Base-by-base conservation (phyloP, 1,140 invertebrate species). In the Paralvinella palmiformis region DNA sequence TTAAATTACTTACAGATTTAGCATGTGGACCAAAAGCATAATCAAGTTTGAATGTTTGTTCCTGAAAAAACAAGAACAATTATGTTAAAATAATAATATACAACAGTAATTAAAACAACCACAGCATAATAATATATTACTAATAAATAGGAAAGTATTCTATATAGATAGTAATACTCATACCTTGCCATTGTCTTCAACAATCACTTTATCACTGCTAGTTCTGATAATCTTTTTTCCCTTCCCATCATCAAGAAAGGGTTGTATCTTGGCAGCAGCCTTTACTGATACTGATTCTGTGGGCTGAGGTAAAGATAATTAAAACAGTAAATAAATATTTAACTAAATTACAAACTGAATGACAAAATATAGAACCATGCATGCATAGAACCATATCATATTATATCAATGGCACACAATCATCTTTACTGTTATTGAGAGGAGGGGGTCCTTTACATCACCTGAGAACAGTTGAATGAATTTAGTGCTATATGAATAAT, bases 11-110 rank as follows among this genome's bases (percentile, higher is more conserved):
- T 69, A 76, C 74, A 71, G 73, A 72, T 56, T 65, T 74, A 22
- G 56, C 59, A 29, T 77, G 73, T 45, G 65, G 55, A 1, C 65
- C 58, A 66, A 70, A 77, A 13, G 70, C 68, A 22, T 70, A 70
- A 72, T 77, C 75, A 65, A 72, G 68, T 57, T 66, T 68, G 58
- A 73, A 75, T n/a, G 68, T 71, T 22, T 70, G 69, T 50, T 77
- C 74, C 72, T 74, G 59, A 13, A 70, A 68, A 41, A 45, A 1
- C 41, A n/a, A 4, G 24, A 29, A 15, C 24, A 37, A 7, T 7
- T 27, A 31, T 20, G 3, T 45, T 33, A 66, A 22, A 1, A 2
- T 22, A n/a, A 10, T 7, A 44, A 1, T 63, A 52, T 3, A 52
- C 17, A 27, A 53, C 17, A 22, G 37, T 32, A 59, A 55, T 56